These are phyloP conservation scores for Mus spretus DNA, from an alignment of 2,797 vertebrate species.

Conservation along the genomic window DNA sequence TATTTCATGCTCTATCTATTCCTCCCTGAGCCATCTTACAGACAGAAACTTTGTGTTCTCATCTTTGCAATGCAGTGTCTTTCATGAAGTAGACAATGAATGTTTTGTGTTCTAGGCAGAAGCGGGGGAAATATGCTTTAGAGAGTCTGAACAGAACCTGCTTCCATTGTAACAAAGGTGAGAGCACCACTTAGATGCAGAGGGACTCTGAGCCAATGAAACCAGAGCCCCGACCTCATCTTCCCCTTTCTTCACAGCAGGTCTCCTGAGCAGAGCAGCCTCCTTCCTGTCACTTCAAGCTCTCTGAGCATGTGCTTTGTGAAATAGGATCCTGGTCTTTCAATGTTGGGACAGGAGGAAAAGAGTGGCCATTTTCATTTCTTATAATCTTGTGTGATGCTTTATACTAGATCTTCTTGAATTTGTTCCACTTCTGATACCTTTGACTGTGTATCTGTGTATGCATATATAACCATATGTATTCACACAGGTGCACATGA, in stretches of 20 bases:
- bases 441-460: not conserved
- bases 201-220: not conserved
- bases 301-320: not conserved
- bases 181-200: not conserved
- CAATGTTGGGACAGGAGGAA: not conserved
- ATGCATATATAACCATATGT: too few relatives aligned
- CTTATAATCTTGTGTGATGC: conserved; percentile 2
- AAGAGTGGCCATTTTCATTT: not conserved
- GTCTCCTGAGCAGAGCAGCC: not conserved
- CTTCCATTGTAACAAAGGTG: not conserved
- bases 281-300: not conserved
- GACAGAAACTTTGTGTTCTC: not conserved
- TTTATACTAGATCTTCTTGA: not conserved
- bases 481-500: not conserved
- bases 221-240: not conserved
- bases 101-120: conserved; percentile 29
- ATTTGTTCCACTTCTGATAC: not conserved
- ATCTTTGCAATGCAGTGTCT: conserved; percentile 20
- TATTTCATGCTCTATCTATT: not conserved
- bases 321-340: not conserved
- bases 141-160: not conserved
- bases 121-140: not conserved
- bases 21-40: not conserved
- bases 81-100: conserved; percentile 7
- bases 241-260: not conserved